Percentiles rank a stretch among this genome's conserved stretches.
These are phyloP conservation scores for Crambe crambe DNA, from an alignment of 37 sponge, comb jelly and placozoan genomes.

Conservation along the genomic window DNA sequence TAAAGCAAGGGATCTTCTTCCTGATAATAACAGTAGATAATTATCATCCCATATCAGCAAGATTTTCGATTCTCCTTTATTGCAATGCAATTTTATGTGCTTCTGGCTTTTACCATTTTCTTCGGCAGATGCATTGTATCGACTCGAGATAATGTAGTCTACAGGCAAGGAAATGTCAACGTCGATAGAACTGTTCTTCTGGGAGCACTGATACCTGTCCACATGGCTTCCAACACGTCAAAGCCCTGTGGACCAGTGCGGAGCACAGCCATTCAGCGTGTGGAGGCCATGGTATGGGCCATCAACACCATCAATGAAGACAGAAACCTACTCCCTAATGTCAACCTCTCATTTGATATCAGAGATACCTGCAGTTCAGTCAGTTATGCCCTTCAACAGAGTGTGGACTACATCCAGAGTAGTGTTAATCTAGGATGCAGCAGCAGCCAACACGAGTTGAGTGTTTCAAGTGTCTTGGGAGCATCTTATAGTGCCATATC, in stretches of 20 bases:
- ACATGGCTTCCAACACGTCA: conserved; percentile 31
- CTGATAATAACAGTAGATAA: too few species aligned
- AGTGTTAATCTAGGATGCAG: not conserved
- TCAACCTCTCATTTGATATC: conserved; percentile 64
- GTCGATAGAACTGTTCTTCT: conserved; percentile 39
- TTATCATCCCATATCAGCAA: too few species aligned
- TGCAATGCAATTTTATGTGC: too few species aligned
- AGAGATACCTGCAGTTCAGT: conserved; percentile 60
- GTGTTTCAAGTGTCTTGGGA: conserved; percentile 67
- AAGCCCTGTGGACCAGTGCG: conserved; percentile 6
- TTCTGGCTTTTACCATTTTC: too few species aligned
- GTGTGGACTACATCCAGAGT: conserved; percentile 36
- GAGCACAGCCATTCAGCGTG: conserved; percentile 46
- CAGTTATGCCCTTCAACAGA: conserved; percentile 39
- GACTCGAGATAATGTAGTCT: not conserved
- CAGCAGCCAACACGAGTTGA: not conserved
- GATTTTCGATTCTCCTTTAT: too few species aligned
- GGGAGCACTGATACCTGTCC: conserved; percentile 77
- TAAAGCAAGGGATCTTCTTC: too few species aligned
- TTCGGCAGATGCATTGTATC: too few species aligned
- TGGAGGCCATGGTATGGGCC: conserved; percentile 73
- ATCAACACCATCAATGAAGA: conserved; percentile 52
- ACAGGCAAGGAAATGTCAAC: not conserved
- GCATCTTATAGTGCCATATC: conserved; percentile 60
- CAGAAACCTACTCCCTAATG: conserved; percentile 26